Conservation (phyloP, 1,140 invertebrate genomes). For the Zaprionus davidi region DNA sequence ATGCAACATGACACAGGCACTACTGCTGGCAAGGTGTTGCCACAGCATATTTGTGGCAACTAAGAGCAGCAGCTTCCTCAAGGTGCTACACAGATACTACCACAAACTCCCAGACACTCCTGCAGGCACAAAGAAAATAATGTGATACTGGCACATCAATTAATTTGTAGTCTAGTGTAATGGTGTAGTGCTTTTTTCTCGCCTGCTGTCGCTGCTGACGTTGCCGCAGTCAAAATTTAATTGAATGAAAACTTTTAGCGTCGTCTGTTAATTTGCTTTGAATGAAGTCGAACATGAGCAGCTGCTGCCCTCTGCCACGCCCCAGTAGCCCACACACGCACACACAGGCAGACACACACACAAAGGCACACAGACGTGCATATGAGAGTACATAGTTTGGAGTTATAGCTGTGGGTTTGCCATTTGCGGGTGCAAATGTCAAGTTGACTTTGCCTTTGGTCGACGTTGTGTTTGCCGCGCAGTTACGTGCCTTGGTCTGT, state of each 20-base stretch:
- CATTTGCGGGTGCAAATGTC: constrained; percentile 80
- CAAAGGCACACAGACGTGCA: constrained; percentile 26
- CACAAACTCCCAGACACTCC: too few species aligned
- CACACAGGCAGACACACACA: constrained; percentile 12
- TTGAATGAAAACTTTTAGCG: constrained; percentile 79
- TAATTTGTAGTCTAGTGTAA: constrained; percentile 34
- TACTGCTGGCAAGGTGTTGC: background rate
- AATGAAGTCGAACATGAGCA: constrained; percentile 75
- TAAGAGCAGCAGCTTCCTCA: background rate
- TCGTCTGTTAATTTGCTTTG: constrained; percentile 77
- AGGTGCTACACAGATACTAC: background rate
- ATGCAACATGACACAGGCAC: constrained; percentile 7
- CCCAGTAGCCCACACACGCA: background rate
- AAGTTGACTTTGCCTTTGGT: constrained; percentile 74
- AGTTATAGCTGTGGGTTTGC: constrained; percentile 58
- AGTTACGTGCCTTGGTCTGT: constrained; percentile 44
- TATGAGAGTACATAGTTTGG: constrained; percentile 47
- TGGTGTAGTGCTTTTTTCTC: constrained; percentile 37
- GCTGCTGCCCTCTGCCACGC: constrained; percentile 28
- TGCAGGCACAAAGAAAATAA: background rate
- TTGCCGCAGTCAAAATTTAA: constrained; percentile 63
- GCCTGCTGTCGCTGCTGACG: constrained; percentile 8
- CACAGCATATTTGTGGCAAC: background rate
- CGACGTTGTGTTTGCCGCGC: constrained; percentile 52
- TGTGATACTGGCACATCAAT: background rate